Evolutionary conservation across 64 coral and sea anemone genomes (phyloP), one percentile per base, ranked within the genome.

Genomic region (Actinia tenebrosa): DNA sequence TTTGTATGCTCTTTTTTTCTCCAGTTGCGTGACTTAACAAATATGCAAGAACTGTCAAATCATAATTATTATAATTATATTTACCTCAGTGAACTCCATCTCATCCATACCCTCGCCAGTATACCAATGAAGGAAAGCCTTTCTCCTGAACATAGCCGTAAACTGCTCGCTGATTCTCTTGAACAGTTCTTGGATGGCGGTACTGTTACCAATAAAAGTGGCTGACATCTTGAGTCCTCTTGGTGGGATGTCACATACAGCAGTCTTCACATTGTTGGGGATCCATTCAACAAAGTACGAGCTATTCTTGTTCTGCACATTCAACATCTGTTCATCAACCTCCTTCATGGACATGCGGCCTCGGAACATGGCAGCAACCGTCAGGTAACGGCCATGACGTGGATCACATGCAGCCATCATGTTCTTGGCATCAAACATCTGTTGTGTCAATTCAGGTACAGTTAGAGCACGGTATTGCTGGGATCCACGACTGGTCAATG

Each of bases 271-370:
- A 87, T 93, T 93, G 87, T 93, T 93, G 52, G 92, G 92, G 15
- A 93, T 93, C 92, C 92, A 93, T 82, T 93, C 92, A 50, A 93
- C 92, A 53, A 93, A 93, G 84, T 89, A 93, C 13, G 92, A 93
- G 50, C 92, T 93, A 72, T 93, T 93, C 84, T 89, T 93, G 83
- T 93, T 84, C 83, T 89, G 89, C 42, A 90, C 89, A 16, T 91
- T 91, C 22, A 91, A 43, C 89, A 91, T 91, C 83, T 91, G 89
- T 27, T 91, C 89, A 86, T 91, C 89, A 8, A 91, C 89, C 16
- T 91, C 89, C 72, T 91, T 91, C 89, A 91, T 91, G 43, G 89
- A 91, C 89, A 91, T 91, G 60, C 89, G 89, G n/a, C 89, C 89
- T 27, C 89, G 68, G 89, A 91, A 91, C 84, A 91, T 91, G 66